Evolutionary conservation across 2,797 vertebrate genomes (phyloP), one percentile per base, ranked within the genome.

Genomic region (Tiaroga cobitis): DNA sequence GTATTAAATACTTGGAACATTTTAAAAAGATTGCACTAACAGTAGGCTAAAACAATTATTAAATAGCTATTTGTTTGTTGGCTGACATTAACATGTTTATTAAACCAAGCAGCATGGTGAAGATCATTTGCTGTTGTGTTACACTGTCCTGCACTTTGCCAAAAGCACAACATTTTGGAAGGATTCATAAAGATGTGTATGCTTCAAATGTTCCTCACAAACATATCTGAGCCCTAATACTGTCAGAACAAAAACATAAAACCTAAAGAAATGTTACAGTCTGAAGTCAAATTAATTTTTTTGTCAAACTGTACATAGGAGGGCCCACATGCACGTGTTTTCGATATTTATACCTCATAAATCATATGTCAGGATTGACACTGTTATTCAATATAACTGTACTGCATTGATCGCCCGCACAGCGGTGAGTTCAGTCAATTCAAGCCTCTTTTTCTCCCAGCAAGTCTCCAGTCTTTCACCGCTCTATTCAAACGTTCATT

Each of bases 311-410:
- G 37, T 77, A 78, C 15, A 37, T 78, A 70, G 37, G 51, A 79
- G 49, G n/a, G 37, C 37, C 63, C 65, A 70, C 46, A 75, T 69
- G 63, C 51, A 54, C 49, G 15, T 68, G 26, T 49, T 79, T 80
- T 80, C 19, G 32, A 80, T 87, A 83, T 74, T 80, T 74, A 76
- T 59, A 87, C 26, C 77, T 80, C 82, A 84, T 81, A 75, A 84
- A 84, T 87, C 76, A 87, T 76, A 69, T 51, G 74, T 70, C 76
- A 26, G 34, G 6, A 81, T 26, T 63, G 80, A 63, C 65, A 70
- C 24, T 61, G 46, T 73, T 65, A 73, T 72, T 82, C 21, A 84
- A 43, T 83, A 61, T 51, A 63, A 84, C 34, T 81, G 29, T 77
- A 29, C 61, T 29, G 74, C 65, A 84, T 79, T 70, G 86, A 87